A percentile compares a stretch with the other conserved stretches of the same genome.
Conservation (phyloP, 35 echinoderm and acorn worm species). For the Strongylocentrotus purpuratus region DNA sequence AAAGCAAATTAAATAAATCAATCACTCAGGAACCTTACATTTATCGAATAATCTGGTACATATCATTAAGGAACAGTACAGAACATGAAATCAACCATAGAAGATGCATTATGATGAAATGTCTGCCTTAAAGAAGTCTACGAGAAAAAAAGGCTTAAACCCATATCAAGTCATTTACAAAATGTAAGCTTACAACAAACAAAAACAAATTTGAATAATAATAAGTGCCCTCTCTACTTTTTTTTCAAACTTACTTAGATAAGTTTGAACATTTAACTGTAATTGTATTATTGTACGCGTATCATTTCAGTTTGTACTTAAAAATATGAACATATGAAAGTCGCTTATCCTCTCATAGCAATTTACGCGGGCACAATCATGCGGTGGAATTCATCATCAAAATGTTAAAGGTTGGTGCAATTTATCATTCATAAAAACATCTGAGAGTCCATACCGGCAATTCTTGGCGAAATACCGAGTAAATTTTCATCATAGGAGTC, state of each 20-base stretch:
- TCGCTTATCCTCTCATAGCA: neutral
- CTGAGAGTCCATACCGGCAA: constrained; percentile 6
- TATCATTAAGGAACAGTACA: no score
- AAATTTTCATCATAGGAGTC: constrained; percentile 4
- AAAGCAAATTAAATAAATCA: no score
- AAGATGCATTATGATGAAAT: no score
- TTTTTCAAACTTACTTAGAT: neutral
- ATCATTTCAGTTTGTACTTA: neutral
- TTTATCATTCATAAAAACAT: constrained; percentile 15
- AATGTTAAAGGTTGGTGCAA: neutral
- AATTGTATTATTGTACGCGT: neutral
- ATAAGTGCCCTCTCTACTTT: neutral
- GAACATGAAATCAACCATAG: no score
- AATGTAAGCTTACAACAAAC: no score
- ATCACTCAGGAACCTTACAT: no score
- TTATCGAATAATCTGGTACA: no score
- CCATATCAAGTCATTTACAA: no score
- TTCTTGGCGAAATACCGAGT: neutral
- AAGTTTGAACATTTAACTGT: neutral
- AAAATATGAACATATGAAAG: neutral
- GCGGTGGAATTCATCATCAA: constrained; percentile 1
- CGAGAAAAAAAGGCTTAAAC: no score
- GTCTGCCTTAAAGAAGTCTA: no score
- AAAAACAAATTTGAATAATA: no score
- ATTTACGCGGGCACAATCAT: neutral